phyloP scores from a whole-genome alignment of 2,113 vertebrate genomes.

The Conger conger region DNA sequence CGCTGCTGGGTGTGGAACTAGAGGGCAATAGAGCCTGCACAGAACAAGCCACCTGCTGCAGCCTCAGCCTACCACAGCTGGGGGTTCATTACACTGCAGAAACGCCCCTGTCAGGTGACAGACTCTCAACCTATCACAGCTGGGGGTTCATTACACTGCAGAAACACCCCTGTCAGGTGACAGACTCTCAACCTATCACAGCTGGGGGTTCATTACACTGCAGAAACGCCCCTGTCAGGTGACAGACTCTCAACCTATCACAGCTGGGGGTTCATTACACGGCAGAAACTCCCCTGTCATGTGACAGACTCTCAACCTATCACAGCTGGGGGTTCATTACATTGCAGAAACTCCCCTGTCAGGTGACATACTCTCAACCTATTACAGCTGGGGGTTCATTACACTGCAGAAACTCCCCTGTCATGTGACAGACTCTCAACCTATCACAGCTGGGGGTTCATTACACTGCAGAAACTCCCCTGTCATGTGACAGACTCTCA shows the following conservation, averaged over 20 bases:
- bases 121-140: not conserved
- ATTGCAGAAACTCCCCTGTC: not conserved
- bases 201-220: not conserved
- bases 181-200: not conserved
- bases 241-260: not conserved
- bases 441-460: too few relatives aligned
- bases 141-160: not conserved
- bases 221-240: not conserved
- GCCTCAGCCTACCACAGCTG: not conserved
- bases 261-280: not conserved
- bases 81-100: not conserved
- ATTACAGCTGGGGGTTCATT: too few relatives aligned
- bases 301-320: not conserved
- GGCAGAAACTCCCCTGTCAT: not conserved
- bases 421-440: too few relatives aligned
- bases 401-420: too few relatives aligned
- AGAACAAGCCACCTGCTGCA: not conserved
- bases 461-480: too few relatives aligned
- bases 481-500: too few relatives aligned
- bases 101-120: not conserved
- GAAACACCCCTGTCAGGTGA: not conserved
- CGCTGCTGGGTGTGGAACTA: not conserved
- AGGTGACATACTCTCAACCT: too few relatives aligned
- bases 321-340: not conserved
- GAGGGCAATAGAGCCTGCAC: not conserved